Base-by-base conservation (phyloP, 2,113 vertebrate species). In the Thomomys bottae region DNA sequence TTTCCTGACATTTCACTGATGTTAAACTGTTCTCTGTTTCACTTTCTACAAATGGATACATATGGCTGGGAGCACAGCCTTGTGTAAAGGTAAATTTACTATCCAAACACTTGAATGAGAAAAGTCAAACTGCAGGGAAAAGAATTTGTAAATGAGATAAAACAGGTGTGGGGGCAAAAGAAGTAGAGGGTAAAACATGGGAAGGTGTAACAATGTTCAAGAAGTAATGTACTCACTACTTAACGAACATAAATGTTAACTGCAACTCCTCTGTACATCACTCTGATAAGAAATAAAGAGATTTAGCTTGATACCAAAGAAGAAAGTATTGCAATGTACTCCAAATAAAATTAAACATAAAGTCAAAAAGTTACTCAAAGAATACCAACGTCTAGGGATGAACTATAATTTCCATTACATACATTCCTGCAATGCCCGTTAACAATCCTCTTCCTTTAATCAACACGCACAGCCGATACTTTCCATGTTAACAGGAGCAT, bases 41-140 rank as follows among this genome's bases (percentile, higher is more conserved):
- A 84, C 92, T 92, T 95, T 93, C 92, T 90, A 94, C 88, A 96
- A 95, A 96, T 96, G 93, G 96, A 92, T 94, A 94, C 20, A 17
- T 90, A 93, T 90, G 67, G 67, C 92, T 95, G 67, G 54, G 68
- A 95, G 90, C 79, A 87, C 79, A 96, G 93, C 94, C 95, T 94
- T 6, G 30, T 92, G 90, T 87, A 96, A 93, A 88, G 93, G 92
- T 96, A 93, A 96, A 92, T 95, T 95, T 75, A 92, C 82, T 93
- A 88, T 67, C 85, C 86, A 93, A 95, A 94, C 8, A 34, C 83
- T 84, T 94, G 80, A 92, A 93, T 64, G 38, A 88, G 68, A 77
- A 94, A 94, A 90, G 64, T 54, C 88, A 88, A 90, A 84, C 70
- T 54, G 20, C 54, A 9, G 36, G 71, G 45, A 63, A 68, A 85